A percentile compares a stretch with the other conserved stretches of the same genome.
Conservation (phyloP, 2,888 invertebrate species). For the Hypsopygia costalis region DNA sequence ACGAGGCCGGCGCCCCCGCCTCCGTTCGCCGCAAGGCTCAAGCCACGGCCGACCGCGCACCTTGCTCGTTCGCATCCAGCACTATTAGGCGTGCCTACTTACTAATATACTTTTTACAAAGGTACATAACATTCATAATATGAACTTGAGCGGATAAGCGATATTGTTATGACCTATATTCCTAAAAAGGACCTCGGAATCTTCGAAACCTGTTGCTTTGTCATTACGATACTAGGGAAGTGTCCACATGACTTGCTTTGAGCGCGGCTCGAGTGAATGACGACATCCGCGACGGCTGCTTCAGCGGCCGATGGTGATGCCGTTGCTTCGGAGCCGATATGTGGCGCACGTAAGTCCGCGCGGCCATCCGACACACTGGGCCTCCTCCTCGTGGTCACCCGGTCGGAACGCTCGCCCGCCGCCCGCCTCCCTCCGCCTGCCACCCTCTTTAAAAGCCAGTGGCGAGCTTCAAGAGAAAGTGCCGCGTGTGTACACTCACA, state of each 20-base stretch:
- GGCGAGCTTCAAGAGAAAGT: slow-evolving; percentile 82
- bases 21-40: slow-evolving; percentile 19
- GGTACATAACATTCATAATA: too few species aligned
- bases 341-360: slow-evolving; percentile 45
- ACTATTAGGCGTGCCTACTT: too few species aligned
- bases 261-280: too few species aligned
- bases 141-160: too few species aligned
- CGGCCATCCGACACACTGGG: slow-evolving; percentile 44
- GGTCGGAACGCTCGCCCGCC: slow-evolving; percentile 62
- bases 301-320: slow-evolving; percentile 16
- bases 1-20: slow-evolving; percentile 43
- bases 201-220: background rate
- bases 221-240: background rate
- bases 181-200: too few species aligned
- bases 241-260: too few species aligned
- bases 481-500: slow-evolving; percentile 79
- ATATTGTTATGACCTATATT: too few species aligned
- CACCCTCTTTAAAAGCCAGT: slow-evolving; percentile 81
- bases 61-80: too few species aligned
- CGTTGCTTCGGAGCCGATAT: slow-evolving; percentile 28
- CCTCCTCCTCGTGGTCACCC: slow-evolving; percentile 81
- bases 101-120: too few species aligned
- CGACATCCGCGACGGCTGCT: slow-evolving; percentile 3
- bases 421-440: slow-evolving; percentile 46
- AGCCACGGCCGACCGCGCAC: background rate